Evolutionary conservation across 2,888 invertebrate species (phyloP).

Genomic region (Silvanus unidentatus): DNA sequence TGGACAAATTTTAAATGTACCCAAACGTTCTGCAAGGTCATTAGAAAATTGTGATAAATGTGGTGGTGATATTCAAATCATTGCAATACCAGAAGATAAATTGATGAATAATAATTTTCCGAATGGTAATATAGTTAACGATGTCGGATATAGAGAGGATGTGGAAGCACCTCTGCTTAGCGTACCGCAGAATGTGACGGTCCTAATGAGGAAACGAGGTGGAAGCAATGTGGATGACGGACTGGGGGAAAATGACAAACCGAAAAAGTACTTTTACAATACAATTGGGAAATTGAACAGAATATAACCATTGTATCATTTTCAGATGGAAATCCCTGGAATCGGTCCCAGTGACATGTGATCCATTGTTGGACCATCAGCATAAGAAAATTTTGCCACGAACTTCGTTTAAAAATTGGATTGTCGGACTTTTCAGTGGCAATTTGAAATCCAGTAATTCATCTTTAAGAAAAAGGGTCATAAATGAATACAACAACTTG

Average conservation of each 20-base stretch:
- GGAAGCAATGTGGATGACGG: conserved; percentile 39
- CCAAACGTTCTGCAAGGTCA: conserved; percentile 41
- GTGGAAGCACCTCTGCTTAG: conserved; percentile 46
- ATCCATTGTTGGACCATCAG: conserved; percentile 41
- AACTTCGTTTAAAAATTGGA: conserved; percentile 65
- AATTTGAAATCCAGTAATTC: conserved; percentile 61
- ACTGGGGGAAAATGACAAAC: conserved; percentile 37
- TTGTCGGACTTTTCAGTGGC: conserved; percentile 69
- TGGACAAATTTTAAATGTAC: conserved; percentile 23
- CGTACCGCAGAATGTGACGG: conserved; percentile 27
- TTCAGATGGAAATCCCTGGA: conserved; percentile 72
- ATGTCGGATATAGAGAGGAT: conserved; percentile 39
- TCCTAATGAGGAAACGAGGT: background rate
- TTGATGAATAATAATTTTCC: conserved; percentile 52
- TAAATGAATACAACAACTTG: conserved; percentile 51
- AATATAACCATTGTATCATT: too few relatives aligned
- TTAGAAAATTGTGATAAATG: conserved; percentile 50
- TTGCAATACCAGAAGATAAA: conserved; percentile 46
- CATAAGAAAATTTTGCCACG: conserved; percentile 57
- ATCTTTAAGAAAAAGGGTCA: conserved; percentile 51
- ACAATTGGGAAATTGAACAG: too few relatives aligned
- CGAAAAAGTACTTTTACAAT: conserved; percentile 27
- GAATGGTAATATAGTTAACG: conserved; percentile 49
- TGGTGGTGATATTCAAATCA: conserved; percentile 41
- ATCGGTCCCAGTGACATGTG: conserved; percentile 50